Evolutionary conservation across 2,888 invertebrate species (phyloP).

Genomic region (Deilephila porcellus): DNA sequence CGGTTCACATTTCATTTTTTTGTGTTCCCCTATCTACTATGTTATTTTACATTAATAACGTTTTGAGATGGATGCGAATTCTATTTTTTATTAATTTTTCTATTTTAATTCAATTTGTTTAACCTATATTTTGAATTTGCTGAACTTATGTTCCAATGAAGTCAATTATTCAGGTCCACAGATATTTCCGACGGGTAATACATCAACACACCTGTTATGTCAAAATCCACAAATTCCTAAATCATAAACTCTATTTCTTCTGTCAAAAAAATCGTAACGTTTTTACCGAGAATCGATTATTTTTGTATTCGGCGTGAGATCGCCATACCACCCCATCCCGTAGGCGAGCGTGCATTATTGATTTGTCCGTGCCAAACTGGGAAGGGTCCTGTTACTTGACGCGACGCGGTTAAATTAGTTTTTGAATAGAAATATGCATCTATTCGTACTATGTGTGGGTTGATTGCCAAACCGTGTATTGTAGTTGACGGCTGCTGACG

Average conservation of each 20-base stretch:
- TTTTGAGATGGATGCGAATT: too few species aligned
- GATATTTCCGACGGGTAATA: too few species aligned
- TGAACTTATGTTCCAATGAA: too few species aligned
- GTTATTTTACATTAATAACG: too few species aligned
- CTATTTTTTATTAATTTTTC: too few species aligned
- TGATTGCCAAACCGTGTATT: conserved; percentile 1
- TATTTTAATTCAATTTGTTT: too few species aligned
- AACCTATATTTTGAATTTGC: too few species aligned
- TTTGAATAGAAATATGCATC: conserved; percentile 3
- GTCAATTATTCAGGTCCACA: too few species aligned
- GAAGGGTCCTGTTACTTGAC: conserved; percentile 28
- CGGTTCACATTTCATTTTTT: too few species aligned
- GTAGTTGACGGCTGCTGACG: neutral
- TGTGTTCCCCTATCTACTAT: too few species aligned
- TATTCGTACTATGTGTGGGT: neutral
- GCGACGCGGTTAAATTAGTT: conserved; percentile 8
- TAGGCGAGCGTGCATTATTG: conserved; percentile 45
- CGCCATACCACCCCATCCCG: neutral
- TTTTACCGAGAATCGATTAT: neutral
- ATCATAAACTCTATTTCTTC: neutral
- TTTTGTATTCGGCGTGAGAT: neutral
- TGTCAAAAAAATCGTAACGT: neutral
- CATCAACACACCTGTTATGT: too few species aligned
- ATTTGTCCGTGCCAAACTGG: conserved; percentile 43
- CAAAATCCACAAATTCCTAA: too few species aligned